Evolutionary conservation across 2,888 invertebrate genomes (phyloP), one percentile per base, ranked within the genome.

Genomic region (Cetonia aurata): DNA sequence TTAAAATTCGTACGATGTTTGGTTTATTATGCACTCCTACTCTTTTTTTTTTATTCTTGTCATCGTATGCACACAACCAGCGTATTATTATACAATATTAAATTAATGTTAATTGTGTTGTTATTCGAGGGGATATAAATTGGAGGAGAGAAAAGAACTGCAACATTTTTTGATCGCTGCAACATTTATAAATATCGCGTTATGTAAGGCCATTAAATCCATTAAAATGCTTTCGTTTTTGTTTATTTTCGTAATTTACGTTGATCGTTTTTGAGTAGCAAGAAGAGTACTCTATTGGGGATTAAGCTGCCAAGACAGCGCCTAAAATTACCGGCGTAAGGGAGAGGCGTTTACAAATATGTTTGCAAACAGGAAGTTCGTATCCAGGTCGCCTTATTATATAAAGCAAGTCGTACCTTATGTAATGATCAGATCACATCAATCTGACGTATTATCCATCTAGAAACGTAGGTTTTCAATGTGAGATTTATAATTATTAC

Each of bases 1-100:
- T 71, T 71, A 66, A 70, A 70, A 70, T 70, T 70, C 70, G 59
- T 67, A 67, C 57, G 57, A 44, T 55, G 67, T 67, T 67, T 67
- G 57, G 67, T 46, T 48, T 67, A 57, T 67, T 37, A 37, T 37
- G 37, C 6, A 37, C 10, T 57, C 56, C 57, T 31, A 15, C 67
- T 57, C 56, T 53, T 65, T 50, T 50, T 62, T 62, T 50, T 62
- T 10, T 9, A 9, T 17, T 33, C 52, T 6, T 37, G 37, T n/a
- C 17, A 10, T 57, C 57, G 17, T 41, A 37, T 37, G 10, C 37
- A 37, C 37, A 37, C 10, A 37, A 42, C 12, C 57, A 42, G 42
- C 42, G 19, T 33, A 12, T n/a, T 25, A 17, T 57, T 57, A 42
- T 52, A 66, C 67, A 67, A 67, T 56, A 57, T 67, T 44, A 57